phyloP scores from a whole-genome alignment of 2,797 vertebrate species.

The Telmatherina bonti region DNA sequence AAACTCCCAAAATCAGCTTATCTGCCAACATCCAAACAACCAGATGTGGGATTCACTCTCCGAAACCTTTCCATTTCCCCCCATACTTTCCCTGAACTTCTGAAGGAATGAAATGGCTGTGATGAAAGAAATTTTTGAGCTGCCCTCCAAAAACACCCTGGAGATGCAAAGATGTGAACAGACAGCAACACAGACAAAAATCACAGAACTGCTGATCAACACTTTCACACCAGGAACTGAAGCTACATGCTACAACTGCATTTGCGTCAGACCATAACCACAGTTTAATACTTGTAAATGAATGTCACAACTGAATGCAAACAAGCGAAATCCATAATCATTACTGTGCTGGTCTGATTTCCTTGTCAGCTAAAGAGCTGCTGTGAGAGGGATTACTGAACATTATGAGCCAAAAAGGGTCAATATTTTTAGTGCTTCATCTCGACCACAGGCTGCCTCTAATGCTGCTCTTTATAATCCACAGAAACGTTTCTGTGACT shows the following conservation, averaged over 20 bases:
- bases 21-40: slow-evolving; percentile 68
- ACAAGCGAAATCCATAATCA: slow-evolving; percentile 60
- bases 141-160: slow-evolving; percentile 42
- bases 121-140: slow-evolving; percentile 23
- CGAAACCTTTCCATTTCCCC: slow-evolving; percentile 41
- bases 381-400: slow-evolving; percentile 49
- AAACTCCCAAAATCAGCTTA: slow-evolving; percentile 73
- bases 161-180: slow-evolving; percentile 32
- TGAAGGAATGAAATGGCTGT: slow-evolving; percentile 10
- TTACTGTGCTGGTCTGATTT: slow-evolving; percentile 50
- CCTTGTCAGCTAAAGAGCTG: slow-evolving; percentile 33
- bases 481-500: slow-evolving; percentile 37
- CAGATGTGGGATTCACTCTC: slow-evolving; percentile 70
- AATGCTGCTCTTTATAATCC: slow-evolving; percentile 45
- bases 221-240: slow-evolving; percentile 51
- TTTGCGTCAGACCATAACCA: slow-evolving; percentile 41
- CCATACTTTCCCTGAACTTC: slow-evolving; percentile 41
- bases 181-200: slow-evolving; percentile 50
- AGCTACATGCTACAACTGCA: slow-evolving; percentile 51
- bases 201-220: slow-evolving; percentile 55
- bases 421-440: slow-evolving; percentile 55
- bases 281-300: slow-evolving; percentile 57
- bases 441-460: slow-evolving; percentile 49
- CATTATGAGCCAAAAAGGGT: slow-evolving; percentile 46
- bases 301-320: slow-evolving; percentile 51